Percentiles rank a stretch among this genome's conserved stretches.
Conservation (phyloP, 2,797 vertebrate species). For the Avahi laniger region DNA sequence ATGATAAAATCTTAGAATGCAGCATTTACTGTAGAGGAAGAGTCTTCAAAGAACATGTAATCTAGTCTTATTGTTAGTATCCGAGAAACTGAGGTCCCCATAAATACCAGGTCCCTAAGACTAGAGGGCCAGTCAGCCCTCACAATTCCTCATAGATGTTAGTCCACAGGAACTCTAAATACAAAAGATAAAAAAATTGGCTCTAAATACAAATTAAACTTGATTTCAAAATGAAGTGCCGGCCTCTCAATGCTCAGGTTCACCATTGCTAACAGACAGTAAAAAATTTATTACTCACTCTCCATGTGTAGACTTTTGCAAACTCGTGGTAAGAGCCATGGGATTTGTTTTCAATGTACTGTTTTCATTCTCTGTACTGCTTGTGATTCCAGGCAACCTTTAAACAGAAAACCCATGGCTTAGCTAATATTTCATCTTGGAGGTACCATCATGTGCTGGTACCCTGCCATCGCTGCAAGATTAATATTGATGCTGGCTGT, state of each 20-base stretch:
- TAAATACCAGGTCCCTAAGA: neutral
- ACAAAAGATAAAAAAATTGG: neutral
- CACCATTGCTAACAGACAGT: neutral
- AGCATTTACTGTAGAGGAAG: neutral
- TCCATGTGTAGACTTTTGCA: neutral
- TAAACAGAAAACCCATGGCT: neutral
- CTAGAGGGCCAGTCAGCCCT: neutral
- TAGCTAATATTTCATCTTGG: conserved; percentile 7
- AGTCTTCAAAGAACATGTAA: neutral
- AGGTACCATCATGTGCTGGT: neutral
- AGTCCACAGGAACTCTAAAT: neutral
- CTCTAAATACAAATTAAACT: neutral
- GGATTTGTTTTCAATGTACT: neutral
- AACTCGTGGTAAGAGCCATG: neutral
- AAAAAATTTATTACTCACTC: neutral
- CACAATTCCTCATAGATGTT: neutral
- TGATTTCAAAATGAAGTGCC: neutral
- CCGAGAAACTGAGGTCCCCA: neutral
- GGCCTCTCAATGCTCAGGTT: neutral
- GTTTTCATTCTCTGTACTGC: neutral
- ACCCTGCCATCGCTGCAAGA: neutral
- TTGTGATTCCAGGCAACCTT: neutral
- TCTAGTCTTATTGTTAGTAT: neutral
- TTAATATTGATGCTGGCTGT: neutral
- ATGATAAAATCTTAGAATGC: neutral